phyloP scores from a whole-genome alignment of 2,888 invertebrate genomes.

The Congeria kusceri region DNA sequence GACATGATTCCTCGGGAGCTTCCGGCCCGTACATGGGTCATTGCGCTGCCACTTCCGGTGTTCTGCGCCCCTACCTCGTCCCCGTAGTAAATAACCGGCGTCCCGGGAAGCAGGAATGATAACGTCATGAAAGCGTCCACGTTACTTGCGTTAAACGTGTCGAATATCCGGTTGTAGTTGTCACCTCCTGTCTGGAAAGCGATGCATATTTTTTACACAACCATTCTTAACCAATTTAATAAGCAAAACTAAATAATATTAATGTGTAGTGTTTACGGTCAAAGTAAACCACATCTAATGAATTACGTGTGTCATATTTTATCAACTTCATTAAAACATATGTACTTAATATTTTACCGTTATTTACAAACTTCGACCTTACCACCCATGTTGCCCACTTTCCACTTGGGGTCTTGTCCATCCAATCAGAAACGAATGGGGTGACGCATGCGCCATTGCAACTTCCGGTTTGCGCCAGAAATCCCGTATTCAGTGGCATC shows the following conservation, averaged over 20 bases:
- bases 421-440: conserved; percentile 74
- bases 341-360: no score
- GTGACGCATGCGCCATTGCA: conserved; percentile 74
- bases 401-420: conserved; percentile 67
- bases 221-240: no score
- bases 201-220: not conserved
- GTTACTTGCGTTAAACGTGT: conserved; percentile 64
- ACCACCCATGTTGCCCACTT: conserved; percentile 83
- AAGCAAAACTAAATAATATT: no score
- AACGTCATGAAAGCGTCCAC: conserved; percentile 91
- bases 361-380: no score
- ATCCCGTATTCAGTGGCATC: conserved; percentile 76
- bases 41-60: conserved; percentile 86
- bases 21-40: conserved; percentile 35
- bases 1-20: conserved; percentile 79
- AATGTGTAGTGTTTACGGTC: no score
- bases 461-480: conserved; percentile 57
- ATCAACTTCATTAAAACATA: no score
- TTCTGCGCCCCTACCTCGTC: conserved; percentile 90
- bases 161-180: conserved; percentile 62
- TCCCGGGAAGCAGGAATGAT: conserved; percentile 92
- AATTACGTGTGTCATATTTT: no score
- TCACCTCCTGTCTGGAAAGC: conserved; percentile 73
- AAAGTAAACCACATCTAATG: no score
- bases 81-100: conserved; percentile 94